Percentiles rank a stretch among this genome's conserved stretches.
Conservation (phyloP, 1,140 invertebrate species). For the Lutraria rhynchaena region DNA sequence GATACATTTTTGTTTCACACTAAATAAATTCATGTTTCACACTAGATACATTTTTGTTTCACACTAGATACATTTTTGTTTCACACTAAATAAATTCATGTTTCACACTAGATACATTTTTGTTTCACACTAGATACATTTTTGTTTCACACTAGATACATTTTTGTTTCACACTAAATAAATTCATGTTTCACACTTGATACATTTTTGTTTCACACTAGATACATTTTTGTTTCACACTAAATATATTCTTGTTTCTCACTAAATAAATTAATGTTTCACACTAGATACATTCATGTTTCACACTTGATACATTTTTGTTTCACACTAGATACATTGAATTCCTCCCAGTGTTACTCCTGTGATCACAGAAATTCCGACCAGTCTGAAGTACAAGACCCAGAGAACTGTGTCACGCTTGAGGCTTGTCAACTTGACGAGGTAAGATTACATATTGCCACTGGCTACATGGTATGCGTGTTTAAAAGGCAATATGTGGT, state of each 20-base stretch:
- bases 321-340: not conserved
- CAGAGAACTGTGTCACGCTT: slow-evolving; percentile 17
- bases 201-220: not conserved
- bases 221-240: not conserved
- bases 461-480: no score
- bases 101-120: no score
- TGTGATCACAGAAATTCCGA: slow-evolving; percentile 25
- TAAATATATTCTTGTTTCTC: not conserved
- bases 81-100: no score
- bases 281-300: not conserved
- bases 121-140: not conserved
- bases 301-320: not conserved
- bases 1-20: no score
- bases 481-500: not conserved
- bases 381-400: slow-evolving; percentile 23
- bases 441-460: not conserved
- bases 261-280: not conserved
- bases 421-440: slow-evolving; percentile 11
- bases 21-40: no score
- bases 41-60: no score
- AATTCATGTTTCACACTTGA: not conserved
- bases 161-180: not conserved
- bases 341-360: slow-evolving; percentile 16
- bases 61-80: no score
- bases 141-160: not conserved